Percentiles rank a stretch among this genome's conserved stretches.
Conservation (phyloP, 2,888 invertebrate genomes). For the Mythimna vitellina region DNA sequence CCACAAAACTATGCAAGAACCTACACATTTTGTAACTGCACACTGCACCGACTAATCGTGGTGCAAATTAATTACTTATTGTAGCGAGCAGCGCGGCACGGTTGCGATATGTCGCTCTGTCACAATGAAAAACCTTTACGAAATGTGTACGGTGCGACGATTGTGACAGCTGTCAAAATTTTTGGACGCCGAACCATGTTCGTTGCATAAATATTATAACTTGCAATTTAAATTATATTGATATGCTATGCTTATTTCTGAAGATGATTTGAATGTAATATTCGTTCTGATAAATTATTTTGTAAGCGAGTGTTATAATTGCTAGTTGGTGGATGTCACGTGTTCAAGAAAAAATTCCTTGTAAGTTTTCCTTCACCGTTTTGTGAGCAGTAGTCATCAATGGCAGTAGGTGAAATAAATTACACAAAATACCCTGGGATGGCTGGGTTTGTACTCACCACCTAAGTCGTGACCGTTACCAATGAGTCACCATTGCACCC, state of each 20-base stretch:
- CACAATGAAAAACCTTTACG: slow-evolving; percentile 60
- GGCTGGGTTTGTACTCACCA: no score
- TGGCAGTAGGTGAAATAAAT: no score
- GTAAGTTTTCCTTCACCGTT: no score
- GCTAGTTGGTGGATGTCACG: no score
- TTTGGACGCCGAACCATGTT: slow-evolving; percentile 13
- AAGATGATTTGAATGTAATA: not conserved
- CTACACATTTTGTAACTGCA: slow-evolving; percentile 57
- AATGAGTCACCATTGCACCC: no score
- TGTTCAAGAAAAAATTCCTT: no score
- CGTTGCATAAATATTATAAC: not conserved
- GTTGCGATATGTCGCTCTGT: slow-evolving; percentile 65
- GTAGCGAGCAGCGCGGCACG: slow-evolving; percentile 54
- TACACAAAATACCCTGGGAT: no score
- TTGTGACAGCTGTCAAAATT: slow-evolving; percentile 42
- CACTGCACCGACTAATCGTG: slow-evolving; percentile 67
- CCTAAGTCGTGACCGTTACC: no score
- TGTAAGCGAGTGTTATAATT: not conserved
- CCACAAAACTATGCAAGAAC: slow-evolving; percentile 58
- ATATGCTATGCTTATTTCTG: not conserved
- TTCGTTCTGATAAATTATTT: not conserved
- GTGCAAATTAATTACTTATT: slow-evolving; percentile 67
- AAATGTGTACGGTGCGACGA: slow-evolving; percentile 47
- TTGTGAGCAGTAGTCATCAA: no score
- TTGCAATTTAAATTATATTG: not conserved